Evolutionary conservation across 1,140 invertebrate genomes (phyloP), one percentile per base, ranked within the genome.

Genomic region (Bicyclus anynana): DNA sequence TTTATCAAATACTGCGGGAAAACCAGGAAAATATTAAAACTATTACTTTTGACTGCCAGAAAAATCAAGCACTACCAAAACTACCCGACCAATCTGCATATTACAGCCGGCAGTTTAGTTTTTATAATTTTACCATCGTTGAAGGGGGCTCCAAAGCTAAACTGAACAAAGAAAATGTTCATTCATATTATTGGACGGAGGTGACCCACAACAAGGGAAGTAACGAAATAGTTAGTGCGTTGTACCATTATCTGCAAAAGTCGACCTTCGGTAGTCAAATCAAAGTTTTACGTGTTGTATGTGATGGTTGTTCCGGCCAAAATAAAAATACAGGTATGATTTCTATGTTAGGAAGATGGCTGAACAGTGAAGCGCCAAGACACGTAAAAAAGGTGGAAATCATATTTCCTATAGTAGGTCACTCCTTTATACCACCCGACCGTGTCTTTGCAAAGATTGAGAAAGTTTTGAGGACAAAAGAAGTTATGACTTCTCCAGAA

Each of bases 31-130:
- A 59, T 18, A 13, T 69, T 18, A 40, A 59, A 7, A 69, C 55
- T 20, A 59, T 87, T 18, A 69, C 62, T 12, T 84, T 76, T 61
- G 80, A 88, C 55, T 87, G 73, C 29, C 73, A 87, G 67, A 86
- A 87, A 72, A 84, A 84, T 56, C 17, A 70, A 5, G 48, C 47
- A 2, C 33, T 80, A 6, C 77, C 71, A 2, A 80, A 77, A 58
- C 29, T 81, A 2, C 76, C 76, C 2, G 76, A 83, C 49, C 77
- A 80, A 46, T 18, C 18, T 38, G 59, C 75, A 0, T 87, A 84
- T 51, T 87, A 84, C 62, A 59, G 35, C 4, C 51, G 74, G 12
- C 73, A 85, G 55, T 9, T 82, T 6, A 83, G 84, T 53, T 61
- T 69, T 13, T 76, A 84, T 49, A 84, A 83, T 59, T 78, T 85